Evolutionary conservation across 2,113 vertebrate genomes (phyloP).

Genomic region (Peromyscus californicus): DNA sequence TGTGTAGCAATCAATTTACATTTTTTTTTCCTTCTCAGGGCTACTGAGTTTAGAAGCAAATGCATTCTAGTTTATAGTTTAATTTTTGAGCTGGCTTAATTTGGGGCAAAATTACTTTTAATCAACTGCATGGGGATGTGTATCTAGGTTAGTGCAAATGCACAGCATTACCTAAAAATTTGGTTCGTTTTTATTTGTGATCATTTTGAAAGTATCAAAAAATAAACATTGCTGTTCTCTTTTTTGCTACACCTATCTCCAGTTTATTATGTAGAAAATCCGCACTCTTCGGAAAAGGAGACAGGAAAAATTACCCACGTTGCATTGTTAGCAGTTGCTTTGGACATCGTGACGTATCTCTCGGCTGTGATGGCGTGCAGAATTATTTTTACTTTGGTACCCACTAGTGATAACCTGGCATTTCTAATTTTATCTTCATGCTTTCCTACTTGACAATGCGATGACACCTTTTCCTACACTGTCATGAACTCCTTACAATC

Average conservation of each 20-base stretch:
- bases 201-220: not conserved
- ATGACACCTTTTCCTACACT: accelerated
- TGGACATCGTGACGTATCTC: not conserved
- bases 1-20: not conserved
- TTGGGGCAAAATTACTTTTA: conserved; percentile 22
- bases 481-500: not conserved
- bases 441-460: not conserved
- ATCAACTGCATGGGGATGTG: not conserved
- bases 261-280: not conserved
- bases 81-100: not conserved
- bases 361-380: accelerated
- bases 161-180: not conserved
- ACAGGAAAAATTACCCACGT: not conserved
- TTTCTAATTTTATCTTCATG: not conserved
- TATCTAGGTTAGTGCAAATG: not conserved
- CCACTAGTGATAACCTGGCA: not conserved
- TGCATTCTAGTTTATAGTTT: not conserved
- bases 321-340: not conserved
- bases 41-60: not conserved
- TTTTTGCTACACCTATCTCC: not conserved
- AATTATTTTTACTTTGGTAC: not conserved
- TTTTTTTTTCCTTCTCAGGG: not conserved
- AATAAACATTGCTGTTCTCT: not conserved
- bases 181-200: not conserved
- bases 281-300: not conserved